Evolutionary conservation across 92 coral and sea anemone species (phyloP).

Genomic region (Phymanthus crucifer): DNA sequence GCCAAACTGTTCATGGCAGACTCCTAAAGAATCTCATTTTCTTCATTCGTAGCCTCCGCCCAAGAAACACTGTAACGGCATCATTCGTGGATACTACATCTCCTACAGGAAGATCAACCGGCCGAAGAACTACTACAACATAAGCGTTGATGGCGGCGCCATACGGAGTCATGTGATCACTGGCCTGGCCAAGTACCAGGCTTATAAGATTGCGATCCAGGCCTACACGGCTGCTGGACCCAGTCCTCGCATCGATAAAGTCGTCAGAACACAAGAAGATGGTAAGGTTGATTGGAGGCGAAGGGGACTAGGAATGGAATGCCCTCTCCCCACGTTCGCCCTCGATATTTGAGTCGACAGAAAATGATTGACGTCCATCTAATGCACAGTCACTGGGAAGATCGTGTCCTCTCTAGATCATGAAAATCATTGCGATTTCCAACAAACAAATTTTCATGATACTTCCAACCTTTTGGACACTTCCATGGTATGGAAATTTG

Average conservation of each 20-base stretch:
- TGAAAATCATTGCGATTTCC: too few species aligned
- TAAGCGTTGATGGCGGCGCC: slow-evolving; percentile 58
- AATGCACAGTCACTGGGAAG: too few species aligned
- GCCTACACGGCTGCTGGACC: slow-evolving; percentile 89
- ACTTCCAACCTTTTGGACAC: too few species aligned
- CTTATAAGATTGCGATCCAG: slow-evolving; percentile 69
- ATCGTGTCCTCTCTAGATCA: too few species aligned
- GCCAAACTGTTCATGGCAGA: too few species aligned
- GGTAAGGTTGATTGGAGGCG: slow-evolving; percentile 48
- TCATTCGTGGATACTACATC: slow-evolving; percentile 77
- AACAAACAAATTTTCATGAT: too few species aligned
- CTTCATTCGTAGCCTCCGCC: slow-evolving; percentile 64
- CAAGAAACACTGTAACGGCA: slow-evolving; percentile 70
- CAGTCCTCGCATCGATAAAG: slow-evolving; percentile 51
- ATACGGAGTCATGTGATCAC: slow-evolving; percentile 58
- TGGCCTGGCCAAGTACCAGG: slow-evolving; percentile 60
- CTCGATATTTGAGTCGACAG: too few species aligned
- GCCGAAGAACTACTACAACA: slow-evolving; percentile 46
- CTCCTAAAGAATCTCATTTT: background rate
- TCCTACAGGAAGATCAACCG: slow-evolving; percentile 58
- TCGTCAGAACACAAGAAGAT: slow-evolving; percentile 70
- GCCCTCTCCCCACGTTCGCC: too few species aligned
- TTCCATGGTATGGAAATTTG: too few species aligned
- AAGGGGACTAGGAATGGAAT: too few species aligned
- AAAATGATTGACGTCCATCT: too few species aligned